phyloP scores from a whole-genome alignment of 35 echinoderm and acorn worm genomes.

The Chiridota heheva region DNA sequence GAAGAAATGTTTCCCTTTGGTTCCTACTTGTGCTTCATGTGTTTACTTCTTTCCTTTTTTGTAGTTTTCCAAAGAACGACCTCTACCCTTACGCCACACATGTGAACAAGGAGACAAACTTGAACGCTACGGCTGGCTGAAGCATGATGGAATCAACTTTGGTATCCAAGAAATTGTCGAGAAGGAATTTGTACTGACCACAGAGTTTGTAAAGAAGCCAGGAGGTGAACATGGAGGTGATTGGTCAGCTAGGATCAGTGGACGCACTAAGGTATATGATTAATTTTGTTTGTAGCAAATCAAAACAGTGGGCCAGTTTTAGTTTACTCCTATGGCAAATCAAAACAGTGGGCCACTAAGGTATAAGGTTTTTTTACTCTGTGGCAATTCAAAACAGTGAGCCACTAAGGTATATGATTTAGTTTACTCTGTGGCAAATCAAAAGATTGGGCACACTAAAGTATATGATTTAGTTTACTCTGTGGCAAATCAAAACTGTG shows the following conservation, averaged over 20 bases:
- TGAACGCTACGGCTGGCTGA: constrained; percentile 84
- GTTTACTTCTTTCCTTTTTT: background rate
- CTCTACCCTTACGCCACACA: constrained; percentile 75
- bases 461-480: no score
- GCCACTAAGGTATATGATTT: no score
- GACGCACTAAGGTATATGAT: constrained; percentile 53
- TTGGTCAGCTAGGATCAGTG: constrained; percentile 83
- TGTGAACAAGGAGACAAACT: constrained; percentile 94
- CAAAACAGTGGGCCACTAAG: no score
- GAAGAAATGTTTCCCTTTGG: no score
- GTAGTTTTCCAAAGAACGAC: constrained; percentile 56
- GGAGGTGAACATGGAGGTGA: constrained; percentile 87
- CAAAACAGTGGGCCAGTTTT: background rate
- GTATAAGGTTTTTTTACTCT: no score
- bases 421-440: no score
- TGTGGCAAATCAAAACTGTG: no score
- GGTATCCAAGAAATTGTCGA: constrained; percentile 93
- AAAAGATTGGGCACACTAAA: no score
- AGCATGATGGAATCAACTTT: constrained; percentile 91
- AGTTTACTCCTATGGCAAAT: no score
- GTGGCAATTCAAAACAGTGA: no score
- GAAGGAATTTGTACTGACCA: constrained; percentile 75
- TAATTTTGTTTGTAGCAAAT: background rate
- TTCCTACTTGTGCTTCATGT: background rate
- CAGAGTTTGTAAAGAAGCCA: constrained; percentile 83